phyloP scores from a whole-genome alignment of 2,113 vertebrate genomes.

The Pterocles gutturalis region DNA sequence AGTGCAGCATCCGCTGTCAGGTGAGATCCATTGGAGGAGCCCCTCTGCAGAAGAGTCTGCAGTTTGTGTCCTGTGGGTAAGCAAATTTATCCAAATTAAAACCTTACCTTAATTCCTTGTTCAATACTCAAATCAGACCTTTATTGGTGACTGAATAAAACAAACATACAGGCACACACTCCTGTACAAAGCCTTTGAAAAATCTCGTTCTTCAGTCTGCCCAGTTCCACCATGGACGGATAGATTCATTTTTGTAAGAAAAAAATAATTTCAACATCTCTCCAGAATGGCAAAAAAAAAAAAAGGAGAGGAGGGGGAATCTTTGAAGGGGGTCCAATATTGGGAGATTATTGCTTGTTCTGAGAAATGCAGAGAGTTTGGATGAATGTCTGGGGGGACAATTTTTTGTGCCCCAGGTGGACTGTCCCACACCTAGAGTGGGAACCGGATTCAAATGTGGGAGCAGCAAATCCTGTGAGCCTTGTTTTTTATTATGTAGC shows the following conservation, averaged over 20 bases:
- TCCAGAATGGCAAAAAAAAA: not conserved
- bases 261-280: not conserved
- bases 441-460: not conserved
- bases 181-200: not conserved
- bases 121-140: not conserved
- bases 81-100: not conserved
- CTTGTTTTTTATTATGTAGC: not conserved
- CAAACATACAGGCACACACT: not conserved
- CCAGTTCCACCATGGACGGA: fast-evolving
- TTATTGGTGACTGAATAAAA: not conserved
- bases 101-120: not conserved
- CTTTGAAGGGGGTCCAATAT: not conserved
- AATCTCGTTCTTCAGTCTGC: not conserved
- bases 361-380: not conserved
- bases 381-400: not conserved
- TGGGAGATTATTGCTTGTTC: not conserved
- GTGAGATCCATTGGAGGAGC: not conserved
- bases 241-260: not conserved
- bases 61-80: not conserved
- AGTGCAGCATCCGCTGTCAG: not conserved
- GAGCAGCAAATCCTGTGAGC: not conserved
- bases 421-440: not conserved
- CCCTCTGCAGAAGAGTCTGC: not conserved
- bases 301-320: not conserved
- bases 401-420: not conserved